Base-by-base conservation (phyloP, 2,888 invertebrate genomes). In the Meandrusa payeni region DNA sequence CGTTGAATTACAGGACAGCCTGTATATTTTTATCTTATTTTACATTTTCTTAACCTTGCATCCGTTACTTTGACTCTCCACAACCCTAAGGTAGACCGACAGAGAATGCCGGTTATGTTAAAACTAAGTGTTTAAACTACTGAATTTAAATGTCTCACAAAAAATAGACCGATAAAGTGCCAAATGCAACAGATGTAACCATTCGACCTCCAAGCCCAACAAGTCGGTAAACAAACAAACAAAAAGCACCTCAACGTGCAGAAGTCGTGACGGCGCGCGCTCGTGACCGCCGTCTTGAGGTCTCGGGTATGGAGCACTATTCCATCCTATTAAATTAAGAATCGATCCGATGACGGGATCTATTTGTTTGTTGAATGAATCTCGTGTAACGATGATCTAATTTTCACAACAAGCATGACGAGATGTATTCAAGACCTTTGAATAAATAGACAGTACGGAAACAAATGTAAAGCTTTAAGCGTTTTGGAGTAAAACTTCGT, bases 351-450 rank as follows among this genome's bases (percentile, higher is more conserved):
- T 61, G 67, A 66, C 57, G 52, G 56, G 55, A 64, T 64, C 65
- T 65, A 68, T 69, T 66, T 68, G 65, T 71, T 70, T 70, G 65
- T 56, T 54, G 57, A 61, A 60, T 62, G 60, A 56, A 52, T 48
- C 57, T 61, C 54, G 55, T 59, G 58, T 55, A 57, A 58, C 57
- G 75, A 77, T 77, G 78, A 77, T 78, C 78, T 77, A 76, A 78
- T 77, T 77, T 70, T 56, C 56, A 60, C 55, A 51, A 57, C 55
- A 55, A 56, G 57, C 64, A 62, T 70, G 67, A 69, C 59, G 61
- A 54, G 2, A 51, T 49, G 23, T 26, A 29, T 20, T 13, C 19
- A 47, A 64, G 63, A 63, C 45, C 20, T 57, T 12, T 0, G 5
- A 28, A 46, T 5, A 9, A 6, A 6, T 41, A 55, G 52, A 55